A percentile compares a stretch with the other conserved stretches of the same genome.
phyloP scores from a whole-genome alignment of 2,888 invertebrate genomes.

The Arctia plantaginis region DNA sequence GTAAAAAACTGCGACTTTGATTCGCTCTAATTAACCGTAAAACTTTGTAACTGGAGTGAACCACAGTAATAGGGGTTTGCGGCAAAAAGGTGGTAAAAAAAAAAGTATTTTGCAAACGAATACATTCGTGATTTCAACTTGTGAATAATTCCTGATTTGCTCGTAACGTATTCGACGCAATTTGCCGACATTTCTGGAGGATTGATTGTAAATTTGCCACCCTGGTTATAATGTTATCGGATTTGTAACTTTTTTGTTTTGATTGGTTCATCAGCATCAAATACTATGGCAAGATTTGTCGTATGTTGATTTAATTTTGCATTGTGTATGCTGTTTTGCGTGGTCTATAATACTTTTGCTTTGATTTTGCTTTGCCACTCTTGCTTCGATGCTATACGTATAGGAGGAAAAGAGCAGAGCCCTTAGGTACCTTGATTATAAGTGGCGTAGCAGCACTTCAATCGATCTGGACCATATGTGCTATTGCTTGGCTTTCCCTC shows the following conservation, averaged over 20 bases:
- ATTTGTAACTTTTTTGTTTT: conserved; percentile 3
- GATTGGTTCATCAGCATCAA: not conserved
- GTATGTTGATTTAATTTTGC: not conserved
- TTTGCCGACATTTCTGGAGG: conserved; percentile 51
- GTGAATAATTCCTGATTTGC: conserved; percentile 60
- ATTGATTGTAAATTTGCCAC: conserved; percentile 17
- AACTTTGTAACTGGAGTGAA: conserved; percentile 30
- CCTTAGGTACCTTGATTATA: too few relatives aligned
- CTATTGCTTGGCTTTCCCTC: too few relatives aligned
- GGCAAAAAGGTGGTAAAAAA: conserved; percentile 15
- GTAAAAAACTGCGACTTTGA: conserved; percentile 38
- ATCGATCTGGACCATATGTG: not conserved
- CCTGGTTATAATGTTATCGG: not conserved
- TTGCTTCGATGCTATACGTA: too few relatives aligned
- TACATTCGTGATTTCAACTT: conserved; percentile 37
- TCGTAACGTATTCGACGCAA: conserved; percentile 58
- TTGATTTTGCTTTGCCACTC: not conserved
- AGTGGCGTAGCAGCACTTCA: not conserved
- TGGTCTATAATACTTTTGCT: not conserved
- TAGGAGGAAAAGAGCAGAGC: too few relatives aligned
- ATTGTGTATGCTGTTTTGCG: not conserved
- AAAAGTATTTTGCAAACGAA: conserved; percentile 43
- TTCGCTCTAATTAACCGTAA: conserved; percentile 43
- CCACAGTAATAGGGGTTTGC: conserved; percentile 22
- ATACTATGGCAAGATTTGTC: not conserved